Percentiles rank a stretch among this genome's conserved stretches.
Evolutionary conservation across 2,888 invertebrate genomes (phyloP).

Genomic region (Odontocolon sp.): DNA sequence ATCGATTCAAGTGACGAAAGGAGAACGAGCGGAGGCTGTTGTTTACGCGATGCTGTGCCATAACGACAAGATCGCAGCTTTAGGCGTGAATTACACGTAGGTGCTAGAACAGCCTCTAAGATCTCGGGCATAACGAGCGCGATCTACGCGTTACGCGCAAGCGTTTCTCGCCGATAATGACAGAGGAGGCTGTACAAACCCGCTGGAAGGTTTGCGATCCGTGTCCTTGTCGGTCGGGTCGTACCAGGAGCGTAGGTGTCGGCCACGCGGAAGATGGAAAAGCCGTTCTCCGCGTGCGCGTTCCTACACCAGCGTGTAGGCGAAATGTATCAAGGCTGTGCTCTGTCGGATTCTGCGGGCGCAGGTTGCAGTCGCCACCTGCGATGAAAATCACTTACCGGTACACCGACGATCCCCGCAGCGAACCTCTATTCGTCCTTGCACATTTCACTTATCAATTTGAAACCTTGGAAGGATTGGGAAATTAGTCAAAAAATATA

Average conservation of each 20-base stretch:
- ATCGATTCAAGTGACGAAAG: slow-evolving; percentile 38
- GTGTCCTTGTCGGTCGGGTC: slow-evolving; percentile 58
- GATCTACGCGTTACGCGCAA: slow-evolving; percentile 49
- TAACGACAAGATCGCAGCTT: slow-evolving; percentile 17
- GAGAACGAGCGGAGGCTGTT: slow-evolving; percentile 71
- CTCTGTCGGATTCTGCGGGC: slow-evolving; percentile 6
- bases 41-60: slow-evolving; percentile 61
- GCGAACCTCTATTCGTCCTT: neutral
- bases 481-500: neutral
- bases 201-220: slow-evolving; percentile 30
- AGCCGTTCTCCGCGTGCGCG: slow-evolving; percentile 70
- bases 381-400: slow-evolving; percentile 19
- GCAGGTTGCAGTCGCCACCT: slow-evolving; percentile 38
- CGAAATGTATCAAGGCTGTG: slow-evolving; percentile 77
- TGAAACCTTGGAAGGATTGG: neutral
- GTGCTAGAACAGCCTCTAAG: slow-evolving; percentile 20
- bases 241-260: slow-evolving; percentile 73
- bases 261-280: slow-evolving; percentile 79
- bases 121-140: slow-evolving; percentile 49
- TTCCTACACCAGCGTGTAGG: slow-evolving; percentile 67
- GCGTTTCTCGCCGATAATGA: slow-evolving; percentile 50
- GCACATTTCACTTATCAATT: slow-evolving; percentile 1
- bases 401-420: neutral
- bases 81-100: slow-evolving; percentile 40
- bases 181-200: slow-evolving; percentile 11